Conservation (phyloP, 1,140 invertebrate genomes). For the Orussus abietinus region DNA sequence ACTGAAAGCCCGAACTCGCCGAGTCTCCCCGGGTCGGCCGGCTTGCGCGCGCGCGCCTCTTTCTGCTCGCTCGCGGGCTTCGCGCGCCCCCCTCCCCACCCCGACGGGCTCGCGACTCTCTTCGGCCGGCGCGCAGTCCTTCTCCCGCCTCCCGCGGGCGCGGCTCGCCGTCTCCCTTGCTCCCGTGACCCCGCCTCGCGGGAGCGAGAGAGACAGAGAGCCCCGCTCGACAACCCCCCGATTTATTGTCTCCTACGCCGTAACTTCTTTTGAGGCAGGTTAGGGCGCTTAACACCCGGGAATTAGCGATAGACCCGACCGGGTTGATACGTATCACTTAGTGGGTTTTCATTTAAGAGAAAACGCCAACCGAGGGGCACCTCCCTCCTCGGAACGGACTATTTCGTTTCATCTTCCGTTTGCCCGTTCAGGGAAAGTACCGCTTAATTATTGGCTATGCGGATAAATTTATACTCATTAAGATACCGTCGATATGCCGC, state of each 20-base stretch:
- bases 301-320: too few species aligned
- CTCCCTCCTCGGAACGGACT: too few species aligned
- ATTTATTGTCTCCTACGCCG: constrained; percentile 33
- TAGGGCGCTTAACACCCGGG: constrained; percentile 25
- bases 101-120: constrained; percentile 8
- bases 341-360: too few species aligned
- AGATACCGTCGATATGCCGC: too few species aligned
- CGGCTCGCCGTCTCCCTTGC: constrained; percentile 14
- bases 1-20: constrained; percentile 38
- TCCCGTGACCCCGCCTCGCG: neutral
- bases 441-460: too few species aligned
- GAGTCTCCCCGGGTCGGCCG: constrained; percentile 26
- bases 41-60: constrained; percentile 36
- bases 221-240: neutral
- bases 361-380: too few species aligned
- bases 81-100: neutral
- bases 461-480: too few species aligned
- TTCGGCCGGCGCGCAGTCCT: constrained; percentile 10
- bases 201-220: too few species aligned
- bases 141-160: constrained; percentile 15
- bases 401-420: too few species aligned
- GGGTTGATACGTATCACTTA: too few species aligned
- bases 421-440: too few species aligned
- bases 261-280: constrained; percentile 31
- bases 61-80: constrained; percentile 25